Base-by-base conservation (phyloP, 1,140 invertebrate species). In the Temnothorax curvispinosus region DNA sequence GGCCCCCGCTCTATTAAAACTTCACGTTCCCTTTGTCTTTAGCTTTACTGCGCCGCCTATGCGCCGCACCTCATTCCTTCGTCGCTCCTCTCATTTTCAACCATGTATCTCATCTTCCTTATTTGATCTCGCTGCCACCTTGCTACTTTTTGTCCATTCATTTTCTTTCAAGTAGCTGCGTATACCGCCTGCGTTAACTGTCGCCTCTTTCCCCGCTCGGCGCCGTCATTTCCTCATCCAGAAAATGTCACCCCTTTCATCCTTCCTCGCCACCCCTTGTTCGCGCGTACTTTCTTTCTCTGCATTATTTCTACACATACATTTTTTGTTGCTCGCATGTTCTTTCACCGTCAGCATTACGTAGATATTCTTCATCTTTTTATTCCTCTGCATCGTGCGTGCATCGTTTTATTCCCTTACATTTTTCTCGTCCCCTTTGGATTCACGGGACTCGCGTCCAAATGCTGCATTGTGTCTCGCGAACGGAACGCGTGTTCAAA, bases 11-110 rank as follows among this genome's bases (percentile, higher is more conserved):
- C 69, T 75, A 84, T 84, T 84, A 84, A 84, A 84, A 84, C 80
- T 84, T 84, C 2, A 54, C 67, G 41, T 84, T 90, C 76, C 65
- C 62, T 75, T 84, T 88, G 87, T 90, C 88, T 91, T 87, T 90
- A 86, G 85, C 90, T 71, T 85, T 65, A 44, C 77, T 54, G 85
- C 71, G 67, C 44, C 76, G 76, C 85, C 75, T 77, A 89, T 75
- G 77, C 82, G 85, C 72, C 69, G 54, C 38, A 62, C 50, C 15
- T 62, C 54, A 64, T 82, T 74, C 62, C 67, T 58, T 35, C 47
- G 69, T 41, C 44, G n/a, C 65, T n/a, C 38, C 38, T 75, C 54
- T 64, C 27, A 75, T 62, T 35, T 75, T 87, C 62, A 35, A 18
- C 6, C 62, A 27, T 41, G 38, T 81, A 50, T 65, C 62, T 18